Evolutionary conservation across 2,797 vertebrate genomes (phyloP).

Genomic region (Pseudochirops corinnae): DNA sequence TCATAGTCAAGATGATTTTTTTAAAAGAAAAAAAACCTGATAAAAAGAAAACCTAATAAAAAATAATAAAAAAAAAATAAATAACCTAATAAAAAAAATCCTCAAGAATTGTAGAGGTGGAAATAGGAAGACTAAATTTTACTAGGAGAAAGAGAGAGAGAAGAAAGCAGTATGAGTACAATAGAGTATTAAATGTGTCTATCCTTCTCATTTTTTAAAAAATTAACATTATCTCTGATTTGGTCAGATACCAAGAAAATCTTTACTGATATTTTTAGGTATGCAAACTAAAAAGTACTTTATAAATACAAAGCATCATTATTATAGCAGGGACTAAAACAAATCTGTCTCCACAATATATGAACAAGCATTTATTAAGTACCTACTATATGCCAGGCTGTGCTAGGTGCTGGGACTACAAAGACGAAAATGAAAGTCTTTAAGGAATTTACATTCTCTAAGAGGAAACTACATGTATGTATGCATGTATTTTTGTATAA

Average conservation of each 20-base stretch:
- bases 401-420: neutral
- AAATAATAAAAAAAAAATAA: too few relatives aligned
- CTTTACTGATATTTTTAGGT: neutral
- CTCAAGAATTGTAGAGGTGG: too few relatives aligned
- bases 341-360: neutral
- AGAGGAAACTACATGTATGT: neutral
- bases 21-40: too few relatives aligned
- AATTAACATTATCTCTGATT: neutral
- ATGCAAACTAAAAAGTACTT: neutral
- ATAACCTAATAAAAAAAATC: too few relatives aligned
- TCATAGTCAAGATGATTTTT: too few relatives aligned
- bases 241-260: neutral
- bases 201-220: neutral
- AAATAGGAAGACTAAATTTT: too few relatives aligned
- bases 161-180: neutral
- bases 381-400: neutral
- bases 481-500: neutral
- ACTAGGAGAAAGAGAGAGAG: too few relatives aligned
- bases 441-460: neutral
- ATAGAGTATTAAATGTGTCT: neutral
- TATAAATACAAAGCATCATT: neutral
- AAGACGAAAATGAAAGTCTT: neutral
- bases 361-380: conserved; percentile 8
- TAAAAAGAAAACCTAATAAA: too few relatives aligned
- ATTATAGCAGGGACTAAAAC: neutral